Base-by-base conservation (phyloP, 2,888 invertebrate genomes). In the Ariolimax columbianus region DNA sequence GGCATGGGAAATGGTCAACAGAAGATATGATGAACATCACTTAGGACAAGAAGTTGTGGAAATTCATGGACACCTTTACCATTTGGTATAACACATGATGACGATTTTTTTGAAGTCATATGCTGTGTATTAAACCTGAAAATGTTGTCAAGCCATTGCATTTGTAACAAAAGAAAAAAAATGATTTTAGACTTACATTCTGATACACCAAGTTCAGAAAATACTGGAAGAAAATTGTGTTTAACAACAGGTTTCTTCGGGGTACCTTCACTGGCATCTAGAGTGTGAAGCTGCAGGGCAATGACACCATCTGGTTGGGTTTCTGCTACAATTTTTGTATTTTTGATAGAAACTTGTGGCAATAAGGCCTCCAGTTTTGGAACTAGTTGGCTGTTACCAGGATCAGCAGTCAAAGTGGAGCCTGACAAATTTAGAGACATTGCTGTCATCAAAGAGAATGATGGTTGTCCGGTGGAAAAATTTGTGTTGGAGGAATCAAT, bases 151-250 rank as follows among this genome's bases (percentile, higher is more conserved):
- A 55, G 23, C 23, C 23, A 55, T 55, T 55, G 55, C 55, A 55
- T 11, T 23, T 63, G 59, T 63, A 33, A 33, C 7, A 17, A 17
- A 33, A 33, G 33, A 33, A 14, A 66, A 14, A 0, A 72, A 38
- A 40, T 19, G 4, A 26, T 23, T 40, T 38, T 23, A 73, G 19
- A 51, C 75, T 75, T 51, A 75, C 75, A 75, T 3, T 30, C 30
- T 36, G 51, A 33, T n/a, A 73, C 73, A 73, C 73, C 73, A 33
- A 75, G 33, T 33, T 30, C 23, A 75, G 75, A 51, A 30, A 75
- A 51, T 33, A 36, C 51, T 33, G 75, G 75, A 75, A 75, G 75
- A 0, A 17, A 19, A 43, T 17, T 75, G 9, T 30, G 2, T 23
- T 30, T 2, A 75, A 36, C 33, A 30, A 30, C n/a, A 33, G 33